Percentiles rank a stretch among this genome's conserved stretches.
Conservation (phyloP, 2,797 vertebrate genomes). For the Chelmon rostratus region DNA sequence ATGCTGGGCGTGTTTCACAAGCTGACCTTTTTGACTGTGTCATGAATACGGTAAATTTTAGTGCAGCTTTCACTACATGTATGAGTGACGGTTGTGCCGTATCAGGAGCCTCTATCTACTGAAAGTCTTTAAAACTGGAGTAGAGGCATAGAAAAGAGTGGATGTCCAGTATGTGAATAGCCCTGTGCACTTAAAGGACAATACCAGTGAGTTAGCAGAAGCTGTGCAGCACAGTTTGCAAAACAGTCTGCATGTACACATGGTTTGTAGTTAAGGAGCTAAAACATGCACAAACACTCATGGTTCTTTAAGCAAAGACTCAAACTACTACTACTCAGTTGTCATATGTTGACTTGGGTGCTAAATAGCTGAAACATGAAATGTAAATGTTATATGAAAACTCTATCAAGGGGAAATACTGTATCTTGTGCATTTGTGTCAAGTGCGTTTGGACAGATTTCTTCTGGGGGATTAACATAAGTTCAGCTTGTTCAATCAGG, state of each 20-base stretch:
- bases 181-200: neutral
- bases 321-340: neutral
- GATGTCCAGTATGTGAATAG: neutral
- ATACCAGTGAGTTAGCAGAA: no score
- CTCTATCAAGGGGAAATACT: neutral
- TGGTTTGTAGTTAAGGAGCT: neutral
- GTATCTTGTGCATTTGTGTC: neutral
- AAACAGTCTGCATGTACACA: neutral
- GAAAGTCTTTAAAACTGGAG: neutral
- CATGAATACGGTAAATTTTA: slow-evolving; percentile 14
- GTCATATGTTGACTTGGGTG: neutral
- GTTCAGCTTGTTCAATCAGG: neutral
- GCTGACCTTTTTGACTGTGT: slow-evolving; percentile 25
- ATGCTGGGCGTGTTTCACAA: neutral
- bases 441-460: neutral
- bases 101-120: neutral
- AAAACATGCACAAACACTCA: neutral
- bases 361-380: neutral
- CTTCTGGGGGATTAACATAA: neutral
- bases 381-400: neutral
- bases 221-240: neutral
- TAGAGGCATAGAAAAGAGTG: neutral
- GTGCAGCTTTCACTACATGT: neutral
- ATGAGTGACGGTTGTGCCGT: neutral
- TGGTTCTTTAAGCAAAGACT: neutral